Conservation (phyloP, 2,113 vertebrate genomes). For the Polyodon spathula region DNA sequence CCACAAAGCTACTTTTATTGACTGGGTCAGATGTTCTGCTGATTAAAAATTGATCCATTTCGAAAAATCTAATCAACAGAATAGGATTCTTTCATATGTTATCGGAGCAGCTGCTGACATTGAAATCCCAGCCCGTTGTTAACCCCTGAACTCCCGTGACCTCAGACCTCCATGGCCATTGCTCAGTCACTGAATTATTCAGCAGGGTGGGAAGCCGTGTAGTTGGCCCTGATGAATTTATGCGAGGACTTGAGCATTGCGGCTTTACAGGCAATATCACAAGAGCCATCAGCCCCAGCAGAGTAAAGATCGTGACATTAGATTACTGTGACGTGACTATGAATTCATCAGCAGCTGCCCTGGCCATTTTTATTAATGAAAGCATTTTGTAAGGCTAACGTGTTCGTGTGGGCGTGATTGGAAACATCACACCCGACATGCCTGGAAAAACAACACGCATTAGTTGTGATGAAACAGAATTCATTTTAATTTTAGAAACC, state of each 20-base stretch:
- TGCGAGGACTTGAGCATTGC: conserved; percentile 41
- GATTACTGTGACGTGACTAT: conserved; percentile 59
- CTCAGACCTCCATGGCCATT: conserved; percentile 51
- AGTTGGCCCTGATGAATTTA: conserved; percentile 72
- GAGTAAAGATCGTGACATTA: conserved; percentile 22
- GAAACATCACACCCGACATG: too few relatives aligned
- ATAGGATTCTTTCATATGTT: conserved; percentile 81
- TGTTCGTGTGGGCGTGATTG: too few relatives aligned
- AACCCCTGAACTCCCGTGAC: conserved; percentile 82
- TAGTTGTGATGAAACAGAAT: too few relatives aligned
- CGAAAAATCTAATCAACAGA: conserved; percentile 78
- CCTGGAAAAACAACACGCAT: too few relatives aligned
- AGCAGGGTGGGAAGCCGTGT: conserved; percentile 67
- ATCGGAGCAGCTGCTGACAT: conserved; percentile 72
- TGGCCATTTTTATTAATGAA: neutral
- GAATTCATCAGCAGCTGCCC: conserved; percentile 63
- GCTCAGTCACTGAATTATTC: conserved; percentile 87
- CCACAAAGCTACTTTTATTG: conserved; percentile 57
- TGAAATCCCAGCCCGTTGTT: conserved; percentile 43
- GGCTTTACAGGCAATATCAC: conserved; percentile 69
- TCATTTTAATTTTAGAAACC: too few relatives aligned
- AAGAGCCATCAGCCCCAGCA: conserved; percentile 44
- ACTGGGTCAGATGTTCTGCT: conserved; percentile 81
- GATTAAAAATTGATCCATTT: conserved; percentile 89
- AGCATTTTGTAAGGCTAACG: neutral